Evolutionary conservation across 1,140 invertebrate species (phyloP), one percentile per base, ranked within the genome.

Genomic region (Eumeta japonica): DNA sequence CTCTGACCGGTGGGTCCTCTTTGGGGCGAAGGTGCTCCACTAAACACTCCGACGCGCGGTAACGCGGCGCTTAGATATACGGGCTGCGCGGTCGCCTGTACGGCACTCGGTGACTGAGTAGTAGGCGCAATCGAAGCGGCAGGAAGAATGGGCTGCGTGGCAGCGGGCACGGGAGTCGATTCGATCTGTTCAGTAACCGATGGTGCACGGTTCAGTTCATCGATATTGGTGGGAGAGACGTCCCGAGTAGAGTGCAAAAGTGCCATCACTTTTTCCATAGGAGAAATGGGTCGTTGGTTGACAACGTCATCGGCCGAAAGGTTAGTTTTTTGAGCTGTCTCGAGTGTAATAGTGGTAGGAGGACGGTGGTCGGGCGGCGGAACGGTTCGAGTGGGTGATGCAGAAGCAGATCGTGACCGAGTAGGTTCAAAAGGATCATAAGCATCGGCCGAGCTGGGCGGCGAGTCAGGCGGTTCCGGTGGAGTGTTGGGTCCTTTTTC

Each of bases 401-500:
- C 32, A 50, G 63, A 0, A 81, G 80, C 5, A 81, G 79, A 3
- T 77, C 76, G 0, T 87, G 88, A 2, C 88, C 79, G 2, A 24
- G 20, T 24, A 5, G 20, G 20, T n/a, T 24, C 20, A 24, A 24
- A 24, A n/a, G 20, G 20, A n/a, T 24, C 20, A n/a, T 24, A 24
- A 89, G 89, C 1, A 89, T 91, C 1, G 89, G 89, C 55, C 91
- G 89, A 58, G 90, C 92, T 1, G 90, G 90, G 82, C 45, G 48
- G 19, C 43, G 80, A 84, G 58, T 88, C 83, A 18, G 81, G 79
- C 2, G 80, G 78, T 13, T 81, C 79, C 2, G 81, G 79, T 2
- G 81, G 78, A 16, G 74, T 72, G 44, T 78, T 68, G 2, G 72
- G 58, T 24, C 70, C 50, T 35, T 76, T 58, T 35, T 49, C 47